Evolutionary conservation across 2,888 invertebrate species (phyloP), one percentile per base, ranked within the genome.

Genomic region (Leptopilina syphax): DNA sequence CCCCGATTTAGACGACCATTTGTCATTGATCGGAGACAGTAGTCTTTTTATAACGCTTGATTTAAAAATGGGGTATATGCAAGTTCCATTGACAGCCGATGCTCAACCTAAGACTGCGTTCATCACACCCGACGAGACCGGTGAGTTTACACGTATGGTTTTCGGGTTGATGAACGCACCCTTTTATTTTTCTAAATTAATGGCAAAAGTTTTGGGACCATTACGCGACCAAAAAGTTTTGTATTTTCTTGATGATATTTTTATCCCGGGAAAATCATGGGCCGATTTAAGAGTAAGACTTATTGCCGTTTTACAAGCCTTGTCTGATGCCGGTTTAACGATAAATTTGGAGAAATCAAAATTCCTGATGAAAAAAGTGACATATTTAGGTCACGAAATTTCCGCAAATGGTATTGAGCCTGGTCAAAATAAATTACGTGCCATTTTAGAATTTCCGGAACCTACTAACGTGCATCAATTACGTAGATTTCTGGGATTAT

Each of bases 211-310:
- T 0, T 41, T 80, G 4, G 80, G 80, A 3, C 79, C 78, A 6
- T 8, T 87, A 47, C 81, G 81, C 41, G 79, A 83, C 70, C 79
- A 81, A 18, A 79, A 84, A 6, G 83, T 83, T 7, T 57, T 86
- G n/a, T 85, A 83, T 12, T 90, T 89, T 63, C n/a, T 90, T 0
- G 89, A 90, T 68, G 89, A 89, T 67, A 70, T 89, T 6, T 60
- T 89, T 1, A 80, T 88, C 0, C 82, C 84, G 3, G 87, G 84
- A 5, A 79, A 50, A 10, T 76, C 80, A 24, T 87, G 85, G 83
- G 44, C 76, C 0, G 85, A 87, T 24, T 85, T 89, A 76, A 57
- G 83, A 18, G 50, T 79, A 18, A 78, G 81, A 60, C 70, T 89
- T 9, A 60, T 77, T 44, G 34, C 67, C 50, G 83, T 86, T 2